Percentiles rank a stretch among this genome's conserved stretches.
These are phyloP conservation scores for Apoda limacodes DNA, from an alignment of 2,888 invertebrate genomes.

Conservation along the genomic window DNA sequence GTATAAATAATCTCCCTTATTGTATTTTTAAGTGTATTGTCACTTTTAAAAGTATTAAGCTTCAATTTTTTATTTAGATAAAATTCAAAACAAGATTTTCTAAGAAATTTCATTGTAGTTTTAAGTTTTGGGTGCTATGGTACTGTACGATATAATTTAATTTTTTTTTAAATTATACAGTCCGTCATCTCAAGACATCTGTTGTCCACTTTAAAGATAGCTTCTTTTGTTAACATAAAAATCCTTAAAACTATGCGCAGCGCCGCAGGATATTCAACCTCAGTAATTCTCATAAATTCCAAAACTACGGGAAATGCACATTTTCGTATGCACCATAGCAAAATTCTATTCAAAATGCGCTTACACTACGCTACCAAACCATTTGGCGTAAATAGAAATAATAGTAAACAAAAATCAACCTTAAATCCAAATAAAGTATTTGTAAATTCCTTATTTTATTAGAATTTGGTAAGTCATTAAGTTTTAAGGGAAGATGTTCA, in stretches of 20 bases:
- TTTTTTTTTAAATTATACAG: too few species aligned
- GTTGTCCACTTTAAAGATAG: constrained; percentile 16
- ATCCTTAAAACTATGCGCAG: constrained; percentile 31
- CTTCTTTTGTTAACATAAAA: constrained; percentile 21
- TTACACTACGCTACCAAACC: constrained; percentile 19
- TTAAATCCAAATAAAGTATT: constrained; percentile 23
- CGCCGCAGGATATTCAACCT: constrained; percentile 27
- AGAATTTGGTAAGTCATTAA: constrained; percentile 46
- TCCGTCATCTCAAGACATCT: too few species aligned
- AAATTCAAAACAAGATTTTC: too few species aligned
- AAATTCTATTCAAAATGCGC: constrained; percentile 45
- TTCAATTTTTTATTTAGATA: too few species aligned
- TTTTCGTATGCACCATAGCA: constrained; percentile 49
- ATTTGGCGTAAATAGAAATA: constrained; percentile 30
- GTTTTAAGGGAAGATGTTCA: constrained; percentile 57
- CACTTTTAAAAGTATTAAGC: too few species aligned
- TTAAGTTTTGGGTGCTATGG: too few species aligned
- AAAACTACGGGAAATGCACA: constrained; percentile 55
- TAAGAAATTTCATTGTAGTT: too few species aligned
- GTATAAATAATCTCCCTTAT: too few species aligned
- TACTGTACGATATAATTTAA: too few species aligned
- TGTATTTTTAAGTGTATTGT: too few species aligned
- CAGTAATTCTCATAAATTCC: constrained; percentile 54
- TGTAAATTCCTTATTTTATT: constrained; percentile 32
- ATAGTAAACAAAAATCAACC: constrained; percentile 26